Conservation (phyloP, 2,888 invertebrate species). For the Tribolium freemani region DNA sequence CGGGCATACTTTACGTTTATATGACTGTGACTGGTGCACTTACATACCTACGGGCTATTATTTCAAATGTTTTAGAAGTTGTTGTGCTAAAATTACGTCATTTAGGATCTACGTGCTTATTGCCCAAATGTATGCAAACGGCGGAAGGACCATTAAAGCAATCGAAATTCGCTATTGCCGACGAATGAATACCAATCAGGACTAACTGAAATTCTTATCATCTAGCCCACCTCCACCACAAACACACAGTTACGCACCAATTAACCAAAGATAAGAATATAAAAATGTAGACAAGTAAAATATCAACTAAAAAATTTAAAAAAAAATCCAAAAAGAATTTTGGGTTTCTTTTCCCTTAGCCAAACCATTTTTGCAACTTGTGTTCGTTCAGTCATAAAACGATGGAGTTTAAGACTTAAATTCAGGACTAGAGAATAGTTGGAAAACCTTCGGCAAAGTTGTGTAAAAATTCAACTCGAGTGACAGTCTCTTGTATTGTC, state of each 20-base stretch:
- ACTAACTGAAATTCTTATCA: background rate
- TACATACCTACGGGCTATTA: constrained; percentile 30
- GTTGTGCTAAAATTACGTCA: constrained; percentile 56
- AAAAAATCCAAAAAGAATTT: no score
- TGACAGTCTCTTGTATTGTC: no score
- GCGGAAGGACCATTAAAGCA: constrained; percentile 59
- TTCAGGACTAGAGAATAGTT: no score
- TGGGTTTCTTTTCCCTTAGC: no score
- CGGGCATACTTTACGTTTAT: constrained; percentile 14
- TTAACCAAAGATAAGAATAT: background rate
- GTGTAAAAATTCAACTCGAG: no score
- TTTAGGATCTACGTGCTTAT: constrained; percentile 58
- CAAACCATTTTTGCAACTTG: no score
- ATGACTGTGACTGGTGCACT: constrained; percentile 22
- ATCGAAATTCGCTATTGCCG: constrained; percentile 55
- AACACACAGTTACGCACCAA: background rate
- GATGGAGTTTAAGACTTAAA: no score
- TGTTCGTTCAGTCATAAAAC: no score
- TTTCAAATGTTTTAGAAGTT: constrained; percentile 45
- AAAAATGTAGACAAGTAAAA: no score
- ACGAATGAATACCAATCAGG: constrained; percentile 57
- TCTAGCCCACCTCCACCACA: background rate
- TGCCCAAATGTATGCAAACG: constrained; percentile 48
- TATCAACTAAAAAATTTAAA: no score
- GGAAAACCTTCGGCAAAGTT: no score